Evolutionary conservation across 2,797 vertebrate species (phyloP).

Genomic region (Chanos chanos): DNA sequence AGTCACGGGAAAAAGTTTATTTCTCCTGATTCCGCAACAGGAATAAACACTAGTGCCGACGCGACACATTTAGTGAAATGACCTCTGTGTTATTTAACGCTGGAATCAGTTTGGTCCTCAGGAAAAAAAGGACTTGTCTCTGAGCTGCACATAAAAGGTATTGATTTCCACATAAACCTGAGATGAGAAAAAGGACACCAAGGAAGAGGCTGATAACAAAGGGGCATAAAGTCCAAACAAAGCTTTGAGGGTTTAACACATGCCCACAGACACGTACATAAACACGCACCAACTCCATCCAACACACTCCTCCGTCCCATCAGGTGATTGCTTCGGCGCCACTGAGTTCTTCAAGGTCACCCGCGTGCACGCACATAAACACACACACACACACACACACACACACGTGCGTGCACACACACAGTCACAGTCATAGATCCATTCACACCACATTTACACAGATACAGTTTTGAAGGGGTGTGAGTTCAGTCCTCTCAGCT

Average conservation of each 20-base stretch:
- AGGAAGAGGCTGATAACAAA: conserved; percentile 14
- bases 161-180: conserved; percentile 36
- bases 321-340: conserved; percentile 22
- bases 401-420: neutral
- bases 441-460: too few species aligned
- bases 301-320: conserved; percentile 8
- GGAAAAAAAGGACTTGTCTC: conserved; percentile 15
- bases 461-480: too few species aligned
- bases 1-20: too few species aligned
- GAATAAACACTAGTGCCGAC: neutral
- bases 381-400: neutral
- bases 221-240: neutral
- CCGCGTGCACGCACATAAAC: neutral
- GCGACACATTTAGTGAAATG: neutral
- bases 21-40: too few species aligned
- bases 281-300: neutral
- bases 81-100: conserved; percentile 34
- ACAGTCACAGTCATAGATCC: neutral
- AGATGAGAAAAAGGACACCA: conserved; percentile 30
- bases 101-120: conserved; percentile 48
- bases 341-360: neutral
- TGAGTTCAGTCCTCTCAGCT: too few species aligned
- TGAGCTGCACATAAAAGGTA: conserved; percentile 11
- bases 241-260: neutral
- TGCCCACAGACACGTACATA: neutral